Percentiles rank a stretch among this genome's conserved stretches.
Evolutionary conservation across 2,797 vertebrate genomes (phyloP).

Genomic region (Enteromius trimaculatus): DNA sequence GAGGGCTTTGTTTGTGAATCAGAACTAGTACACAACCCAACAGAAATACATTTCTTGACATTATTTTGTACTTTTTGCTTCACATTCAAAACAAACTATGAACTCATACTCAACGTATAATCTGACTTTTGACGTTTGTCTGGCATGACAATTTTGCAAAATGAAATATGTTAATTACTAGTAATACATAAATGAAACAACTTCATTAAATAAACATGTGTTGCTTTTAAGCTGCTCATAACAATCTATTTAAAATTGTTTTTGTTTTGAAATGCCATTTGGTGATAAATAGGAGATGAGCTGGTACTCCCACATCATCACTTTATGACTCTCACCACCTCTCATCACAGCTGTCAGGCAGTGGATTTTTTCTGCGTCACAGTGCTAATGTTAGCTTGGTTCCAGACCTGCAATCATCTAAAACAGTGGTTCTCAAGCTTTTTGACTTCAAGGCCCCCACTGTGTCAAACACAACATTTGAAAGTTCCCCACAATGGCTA

Average conservation of each 20-base stretch:
- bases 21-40: neutral
- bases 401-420: neutral
- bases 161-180: neutral
- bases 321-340: constrained; percentile 16
- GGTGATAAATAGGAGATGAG: constrained; percentile 16
- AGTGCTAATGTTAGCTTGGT: neutral
- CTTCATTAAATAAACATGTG: neutral
- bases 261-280: neutral
- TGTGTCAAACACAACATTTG: neutral
- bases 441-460: neutral
- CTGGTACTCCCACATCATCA: constrained; percentile 19
- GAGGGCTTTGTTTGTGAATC: neutral
- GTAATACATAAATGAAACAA: neutral
- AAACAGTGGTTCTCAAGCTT: neutral
- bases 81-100: neutral
- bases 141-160: neutral
- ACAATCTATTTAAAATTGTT: neutral
- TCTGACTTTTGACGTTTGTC: neutral
- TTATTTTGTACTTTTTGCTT: neutral
- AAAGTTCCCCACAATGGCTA: neutral
- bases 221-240: neutral
- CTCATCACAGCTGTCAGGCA: constrained; percentile 36
- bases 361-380: constrained; percentile 5
- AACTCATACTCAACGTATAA: neutral
- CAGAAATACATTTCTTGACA: neutral